Conservation (phyloP, 2,797 vertebrate species). For the Yasuhikotakia modesta region DNA sequence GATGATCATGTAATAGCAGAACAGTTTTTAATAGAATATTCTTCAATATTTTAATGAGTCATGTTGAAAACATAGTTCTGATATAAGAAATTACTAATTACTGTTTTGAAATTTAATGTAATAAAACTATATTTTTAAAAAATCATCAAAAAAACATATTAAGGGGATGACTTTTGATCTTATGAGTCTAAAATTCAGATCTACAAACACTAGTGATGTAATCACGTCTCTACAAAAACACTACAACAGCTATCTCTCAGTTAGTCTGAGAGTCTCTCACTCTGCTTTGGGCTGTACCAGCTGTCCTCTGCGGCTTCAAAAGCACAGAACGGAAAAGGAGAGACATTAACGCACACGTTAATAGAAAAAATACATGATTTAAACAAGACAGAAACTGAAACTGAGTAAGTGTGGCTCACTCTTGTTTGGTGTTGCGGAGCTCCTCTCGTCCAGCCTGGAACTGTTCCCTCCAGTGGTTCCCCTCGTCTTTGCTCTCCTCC, state of each 20-base stretch:
- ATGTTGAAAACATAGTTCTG: too few relatives aligned
- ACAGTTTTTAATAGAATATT: too few relatives aligned
- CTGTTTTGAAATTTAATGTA: background rate
- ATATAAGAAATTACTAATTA: background rate
- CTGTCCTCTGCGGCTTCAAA: conserved; percentile 29
- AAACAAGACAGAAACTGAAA: background rate
- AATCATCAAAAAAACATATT: background rate
- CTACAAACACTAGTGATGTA: background rate
- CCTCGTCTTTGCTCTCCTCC: conserved; percentile 89
- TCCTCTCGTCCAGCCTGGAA: conserved; percentile 89
- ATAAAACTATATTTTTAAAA: background rate
- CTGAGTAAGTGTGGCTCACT: conserved; percentile 74
- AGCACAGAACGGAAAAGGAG: conserved; percentile 15
- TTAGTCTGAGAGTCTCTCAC: conserved; percentile 41
- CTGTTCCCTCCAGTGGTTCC: conserved; percentile 89
- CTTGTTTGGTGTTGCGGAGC: conserved; percentile 84
- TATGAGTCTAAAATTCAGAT: background rate
- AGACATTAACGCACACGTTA: background rate
- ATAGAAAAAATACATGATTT: background rate
- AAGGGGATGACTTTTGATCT: background rate
- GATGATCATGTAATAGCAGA: too few relatives aligned
- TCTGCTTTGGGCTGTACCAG: conserved; percentile 36
- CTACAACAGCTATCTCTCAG: conserved; percentile 33
- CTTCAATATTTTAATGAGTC: too few relatives aligned
- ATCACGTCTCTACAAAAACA: conserved; percentile 34